Conservation (phyloP, 1,140 invertebrate genomes). For the Hyphantria cunea region DNA sequence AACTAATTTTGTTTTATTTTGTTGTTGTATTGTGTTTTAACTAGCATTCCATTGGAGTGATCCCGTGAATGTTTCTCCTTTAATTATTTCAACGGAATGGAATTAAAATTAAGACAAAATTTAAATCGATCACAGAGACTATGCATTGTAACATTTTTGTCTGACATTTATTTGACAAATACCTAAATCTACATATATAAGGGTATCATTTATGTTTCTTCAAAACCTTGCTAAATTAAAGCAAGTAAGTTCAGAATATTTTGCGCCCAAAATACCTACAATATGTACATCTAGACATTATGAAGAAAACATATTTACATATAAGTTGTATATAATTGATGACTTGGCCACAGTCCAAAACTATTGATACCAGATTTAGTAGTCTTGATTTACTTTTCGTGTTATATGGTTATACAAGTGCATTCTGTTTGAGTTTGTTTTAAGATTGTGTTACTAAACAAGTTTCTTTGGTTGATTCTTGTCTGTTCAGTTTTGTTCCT, state of each 20-base stretch:
- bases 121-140: too few relatives aligned
- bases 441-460: neutral
- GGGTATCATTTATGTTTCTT: neutral
- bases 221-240: neutral
- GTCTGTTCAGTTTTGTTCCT: neutral
- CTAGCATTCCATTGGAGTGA: slow-evolving; percentile 46
- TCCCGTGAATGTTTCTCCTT: slow-evolving; percentile 39
- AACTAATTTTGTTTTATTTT: slow-evolving; percentile 48
- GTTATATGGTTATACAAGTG: slow-evolving; percentile 14
- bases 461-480: neutral
- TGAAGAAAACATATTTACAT: too few relatives aligned
- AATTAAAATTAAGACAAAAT: slow-evolving; percentile 30
- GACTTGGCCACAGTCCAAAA: slow-evolving; percentile 23
- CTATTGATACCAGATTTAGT: slow-evolving; percentile 21
- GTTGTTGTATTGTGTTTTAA: slow-evolving; percentile 54
- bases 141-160: too few relatives aligned
- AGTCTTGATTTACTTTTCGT: slow-evolving; percentile 30
- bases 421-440: slow-evolving; percentile 2
- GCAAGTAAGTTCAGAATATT: neutral
- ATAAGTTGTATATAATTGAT: too few relatives aligned
- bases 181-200: too few relatives aligned
- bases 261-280: neutral
- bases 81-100: slow-evolving; percentile 30
- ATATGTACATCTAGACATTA: too few relatives aligned
- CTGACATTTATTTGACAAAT: too few relatives aligned